Base-by-base conservation (phyloP, 2,888 invertebrate genomes). In the Proisotoma minuta region DNA sequence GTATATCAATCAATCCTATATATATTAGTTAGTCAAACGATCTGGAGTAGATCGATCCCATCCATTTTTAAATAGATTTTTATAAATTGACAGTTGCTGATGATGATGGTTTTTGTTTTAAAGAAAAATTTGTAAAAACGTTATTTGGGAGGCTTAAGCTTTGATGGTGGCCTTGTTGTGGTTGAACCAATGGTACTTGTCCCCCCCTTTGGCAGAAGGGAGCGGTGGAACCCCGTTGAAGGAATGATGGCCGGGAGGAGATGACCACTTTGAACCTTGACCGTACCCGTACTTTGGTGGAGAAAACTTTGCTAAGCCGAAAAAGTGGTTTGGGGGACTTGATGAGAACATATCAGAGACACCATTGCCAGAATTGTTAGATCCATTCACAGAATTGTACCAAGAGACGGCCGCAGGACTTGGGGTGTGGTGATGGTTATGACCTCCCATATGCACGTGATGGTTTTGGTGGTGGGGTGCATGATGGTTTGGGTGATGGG, bases 131-230 rank as follows among this genome's bases (percentile, higher is more conserved):
- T 10, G 15, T 10, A 34, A 34, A 34, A 34, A 29, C 29, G 24
- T 52, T 28, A n/a, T 52, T 24, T 24, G 49, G 23, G 43, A 43
- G 43, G 28, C 47, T 56, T 63, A 71, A 56, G 71, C 69, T 62
- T 71, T 71, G 60, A 71, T 71, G 29, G 71, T 63, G 52, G 67
- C 66, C 64, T 71, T 71, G 64, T 67, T 71, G 57, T 43, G 54
- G 62, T 66, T 71, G 59, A 71, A 71, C 71, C 71, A 71, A 62
- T 71, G 71, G 57, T 69, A 71, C 64, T 69, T 69, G 63, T 71
- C 71, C 63, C 69, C 66, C 60, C 68, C 68, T 56, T 63, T 62
- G 54, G 62, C 59, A 50, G 65, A 66, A 64, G 62, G 63, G 15
- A 65, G 50, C 34, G 67, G 65, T 61, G 63, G 65, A 58, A 63